phyloP scores from a whole-genome alignment of 1,140 invertebrate species.

The Popillia japonica region DNA sequence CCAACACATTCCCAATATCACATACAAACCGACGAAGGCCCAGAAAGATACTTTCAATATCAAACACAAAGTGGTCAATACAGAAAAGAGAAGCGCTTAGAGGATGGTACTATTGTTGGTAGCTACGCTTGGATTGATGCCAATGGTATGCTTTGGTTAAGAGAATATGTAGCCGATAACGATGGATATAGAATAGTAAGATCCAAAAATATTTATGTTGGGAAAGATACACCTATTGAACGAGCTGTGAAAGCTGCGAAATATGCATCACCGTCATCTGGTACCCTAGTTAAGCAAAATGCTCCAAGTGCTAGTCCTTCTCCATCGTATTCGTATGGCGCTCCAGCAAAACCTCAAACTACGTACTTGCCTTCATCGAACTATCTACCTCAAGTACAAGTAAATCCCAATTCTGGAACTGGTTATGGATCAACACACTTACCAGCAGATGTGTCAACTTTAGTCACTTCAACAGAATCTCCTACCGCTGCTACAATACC shows the following conservation, averaged over 20 bases:
- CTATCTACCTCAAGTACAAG: conserved; percentile 32
- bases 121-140: conserved; percentile 86
- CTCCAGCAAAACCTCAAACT: conserved; percentile 22
- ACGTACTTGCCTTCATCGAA: conserved; percentile 47
- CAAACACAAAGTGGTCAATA: conserved; percentile 90
- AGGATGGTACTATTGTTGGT: conserved; percentile 82
- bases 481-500: not conserved
- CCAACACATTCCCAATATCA: conserved; percentile 72
- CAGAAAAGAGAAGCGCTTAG: conserved; percentile 83
- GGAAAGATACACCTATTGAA: conserved; percentile 71
- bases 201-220: conserved; percentile 81
- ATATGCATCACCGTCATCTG: conserved; percentile 70
- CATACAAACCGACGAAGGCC: conserved; percentile 90
- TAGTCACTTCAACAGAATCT: not conserved
- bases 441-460: not conserved
- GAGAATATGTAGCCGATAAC: conserved; percentile 87
- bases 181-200: conserved; percentile 81
- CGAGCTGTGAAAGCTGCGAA: conserved; percentile 77
- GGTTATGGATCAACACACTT: conserved; percentile 1
- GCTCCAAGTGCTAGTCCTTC: conserved; percentile 20
- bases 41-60: conserved; percentile 84
- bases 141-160: conserved; percentile 78
- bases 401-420: not conserved
- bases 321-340: conserved; percentile 35
- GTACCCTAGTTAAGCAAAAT: conserved; percentile 61